phyloP scores from a whole-genome alignment of 2,888 invertebrate species.

The Amiota communis region DNA sequence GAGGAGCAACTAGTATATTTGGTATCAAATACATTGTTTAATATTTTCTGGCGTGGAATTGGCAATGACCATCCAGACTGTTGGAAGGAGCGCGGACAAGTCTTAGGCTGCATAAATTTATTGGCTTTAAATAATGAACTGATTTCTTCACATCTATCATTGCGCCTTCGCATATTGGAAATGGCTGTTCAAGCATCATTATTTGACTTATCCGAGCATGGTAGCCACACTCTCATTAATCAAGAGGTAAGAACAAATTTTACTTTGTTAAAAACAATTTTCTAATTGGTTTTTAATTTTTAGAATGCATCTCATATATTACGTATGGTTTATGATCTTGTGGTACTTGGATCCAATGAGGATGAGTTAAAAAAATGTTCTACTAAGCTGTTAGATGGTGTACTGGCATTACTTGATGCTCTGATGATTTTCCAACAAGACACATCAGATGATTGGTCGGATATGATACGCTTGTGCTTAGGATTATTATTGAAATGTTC shows the following conservation, averaged over 20 bases:
- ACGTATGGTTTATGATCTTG: slow-evolving; percentile 76
- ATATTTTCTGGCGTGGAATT: slow-evolving; percentile 78
- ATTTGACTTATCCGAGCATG: slow-evolving; percentile 76
- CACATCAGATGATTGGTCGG: slow-evolving; percentile 75
- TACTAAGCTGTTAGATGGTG: slow-evolving; percentile 76
- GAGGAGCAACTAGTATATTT: slow-evolving; percentile 77
- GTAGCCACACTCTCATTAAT: slow-evolving; percentile 71
- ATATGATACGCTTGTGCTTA: slow-evolving; percentile 76
- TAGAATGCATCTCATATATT: slow-evolving; percentile 76
- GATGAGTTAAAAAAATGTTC: slow-evolving; percentile 75
- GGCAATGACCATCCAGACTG: slow-evolving; percentile 75
- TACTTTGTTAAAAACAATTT: neutral
- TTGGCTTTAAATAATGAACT: slow-evolving; percentile 76
- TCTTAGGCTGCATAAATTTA: slow-evolving; percentile 77
- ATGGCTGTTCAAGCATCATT: slow-evolving; percentile 77
- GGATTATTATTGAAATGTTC: slow-evolving; percentile 74
- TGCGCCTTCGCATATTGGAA: slow-evolving; percentile 76
- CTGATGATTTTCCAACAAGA: slow-evolving; percentile 76
- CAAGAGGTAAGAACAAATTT: slow-evolving; percentile 68
- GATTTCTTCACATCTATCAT: slow-evolving; percentile 75
- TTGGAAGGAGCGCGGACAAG: slow-evolving; percentile 78
- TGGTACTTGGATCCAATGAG: slow-evolving; percentile 75
- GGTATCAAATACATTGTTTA: slow-evolving; percentile 76
- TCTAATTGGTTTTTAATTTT: neutral
- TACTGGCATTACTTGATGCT: slow-evolving; percentile 75